phyloP scores from a whole-genome alignment of 2,113 vertebrate species.

The Climacteris rufus region DNA sequence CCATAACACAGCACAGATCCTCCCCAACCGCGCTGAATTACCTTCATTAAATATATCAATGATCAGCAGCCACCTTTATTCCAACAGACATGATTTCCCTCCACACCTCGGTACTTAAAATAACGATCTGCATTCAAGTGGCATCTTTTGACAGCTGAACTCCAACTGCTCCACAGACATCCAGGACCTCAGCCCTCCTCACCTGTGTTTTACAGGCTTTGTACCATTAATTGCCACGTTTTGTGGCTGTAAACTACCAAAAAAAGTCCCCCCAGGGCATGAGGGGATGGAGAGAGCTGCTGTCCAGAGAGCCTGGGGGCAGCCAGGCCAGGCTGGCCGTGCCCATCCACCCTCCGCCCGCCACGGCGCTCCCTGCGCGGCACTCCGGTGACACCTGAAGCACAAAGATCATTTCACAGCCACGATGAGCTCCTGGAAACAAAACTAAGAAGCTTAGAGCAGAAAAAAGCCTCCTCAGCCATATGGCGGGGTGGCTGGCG shows the following conservation, averaged over 20 bases:
- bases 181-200: not conserved
- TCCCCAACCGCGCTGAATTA: not conserved
- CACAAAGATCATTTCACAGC: not conserved
- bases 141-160: not conserved
- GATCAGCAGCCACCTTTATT: not conserved
- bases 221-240: not conserved
- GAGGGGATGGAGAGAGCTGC: not conserved
- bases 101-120: conserved; percentile 21
- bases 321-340: not conserved
- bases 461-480: not conserved
- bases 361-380: fast-evolving
- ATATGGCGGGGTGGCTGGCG: not conserved
- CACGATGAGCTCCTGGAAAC: not conserved
- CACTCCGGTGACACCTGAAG: not conserved
- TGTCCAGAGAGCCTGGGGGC: not conserved
- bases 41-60: conserved; percentile 11
- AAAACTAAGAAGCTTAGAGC: not conserved
- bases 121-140: not conserved
- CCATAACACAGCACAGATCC: not conserved
- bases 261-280: fast-evolving
- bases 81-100: not conserved
- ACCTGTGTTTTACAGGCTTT: not conserved
- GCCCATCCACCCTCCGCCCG: not conserved
- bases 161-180: not conserved
- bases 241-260: not conserved